Evolutionary conservation across 2,888 invertebrate genomes (phyloP).

Genomic region (Melanophora roralis): DNA sequence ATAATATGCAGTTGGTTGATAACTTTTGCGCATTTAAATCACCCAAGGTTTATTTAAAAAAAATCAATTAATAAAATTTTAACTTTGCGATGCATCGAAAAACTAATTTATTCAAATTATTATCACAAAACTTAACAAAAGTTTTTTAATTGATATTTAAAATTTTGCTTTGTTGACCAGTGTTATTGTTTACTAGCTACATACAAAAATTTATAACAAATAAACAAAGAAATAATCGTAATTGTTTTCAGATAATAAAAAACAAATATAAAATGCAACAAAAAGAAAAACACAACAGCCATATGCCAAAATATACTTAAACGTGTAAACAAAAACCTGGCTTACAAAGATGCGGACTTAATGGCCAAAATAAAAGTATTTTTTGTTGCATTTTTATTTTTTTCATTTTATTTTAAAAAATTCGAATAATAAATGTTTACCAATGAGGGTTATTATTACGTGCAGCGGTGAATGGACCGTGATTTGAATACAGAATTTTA

Average conservation of each 20-base stretch:
- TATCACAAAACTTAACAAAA: no score
- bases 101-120: no score
- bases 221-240: slow-evolving; percentile 23
- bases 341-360: slow-evolving; percentile 1
- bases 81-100: no score
- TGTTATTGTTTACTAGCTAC: slow-evolving; percentile 43
- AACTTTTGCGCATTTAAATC: no score
- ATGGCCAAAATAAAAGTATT: slow-evolving; percentile 13
- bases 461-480: slow-evolving; percentile 61
- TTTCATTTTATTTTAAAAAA: neutral
- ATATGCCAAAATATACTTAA: slow-evolving; percentile 12
- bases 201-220: no score
- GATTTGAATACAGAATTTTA: no score
- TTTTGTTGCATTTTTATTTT: neutral
- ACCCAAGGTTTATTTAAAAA: no score
- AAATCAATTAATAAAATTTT: no score
- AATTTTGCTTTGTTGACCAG: no score
- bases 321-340: slow-evolving; percentile 17
- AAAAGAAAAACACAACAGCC: neutral
- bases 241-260: slow-evolving; percentile 23
- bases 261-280: slow-evolving; percentile 1
- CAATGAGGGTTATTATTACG: slow-evolving; percentile 60
- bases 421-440: slow-evolving; percentile 38
- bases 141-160: no score
- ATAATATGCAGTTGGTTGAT: no score